Base-by-base conservation (phyloP, 2,888 invertebrate genomes). In the Pantelozetes paolii region DNA sequence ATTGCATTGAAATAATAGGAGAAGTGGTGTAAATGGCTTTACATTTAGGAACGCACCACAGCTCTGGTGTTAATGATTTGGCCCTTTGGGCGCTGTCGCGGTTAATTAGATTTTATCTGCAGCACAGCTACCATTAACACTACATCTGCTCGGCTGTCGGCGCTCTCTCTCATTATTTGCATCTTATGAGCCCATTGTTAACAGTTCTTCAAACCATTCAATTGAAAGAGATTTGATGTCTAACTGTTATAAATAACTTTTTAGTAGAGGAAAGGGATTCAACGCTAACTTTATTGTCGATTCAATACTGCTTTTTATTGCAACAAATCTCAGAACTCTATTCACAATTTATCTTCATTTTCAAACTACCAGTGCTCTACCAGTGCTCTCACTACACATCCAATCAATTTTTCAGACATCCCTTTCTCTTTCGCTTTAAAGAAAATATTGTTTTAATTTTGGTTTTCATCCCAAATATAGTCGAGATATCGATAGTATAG, bases 61-160 rank as follows among this genome's bases (percentile, higher is more conserved):
- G 57, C 57, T 57, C 28, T 57, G 26, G 57, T 28, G 57, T 57
- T 57, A 57, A 57, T 57, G 57, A 57, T 5, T 57, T 26, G 57
- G 57, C 57, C 57, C 57, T 26, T 26, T 26, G 57, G 57, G 26
- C 26, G 26, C 23, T 57, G 57, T 57, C 57, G 57, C 15, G 57
- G 57, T 57, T 57, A 57, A 57, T 57, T 57, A 57, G 57, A 57
- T 57, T 57, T 57, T 57, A 57, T 57, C 57, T 50, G 50, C 50
- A 50, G 18, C 18, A 36, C 36, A 8, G 36, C 36, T 36, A 5
- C 36, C 36, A 36, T 50, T 9, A 5, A 23, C 57, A 20, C 26
- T 40, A 45, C 45, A 45, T 45, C 45, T 45, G 9, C 45, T 6
- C 45, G 2, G 2, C 45, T 45, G 11, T 45, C 15, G 11, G 11